Evolutionary conservation across 2,888 invertebrate genomes (phyloP).

Genomic region (Mesodorylaimus sp.): DNA sequence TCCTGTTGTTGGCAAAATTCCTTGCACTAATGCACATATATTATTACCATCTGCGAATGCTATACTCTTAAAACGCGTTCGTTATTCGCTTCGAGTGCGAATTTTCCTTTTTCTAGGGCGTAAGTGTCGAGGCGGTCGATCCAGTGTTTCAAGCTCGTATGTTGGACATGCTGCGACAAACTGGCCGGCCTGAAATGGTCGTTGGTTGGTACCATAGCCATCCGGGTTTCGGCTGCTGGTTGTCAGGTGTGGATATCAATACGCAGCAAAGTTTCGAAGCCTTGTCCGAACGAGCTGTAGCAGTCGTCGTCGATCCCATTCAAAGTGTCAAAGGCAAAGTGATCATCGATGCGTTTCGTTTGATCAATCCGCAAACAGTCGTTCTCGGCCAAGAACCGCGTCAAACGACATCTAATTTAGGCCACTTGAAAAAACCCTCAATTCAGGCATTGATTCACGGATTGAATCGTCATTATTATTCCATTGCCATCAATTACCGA

Average conservation of each 20-base stretch:
- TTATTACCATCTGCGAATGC: too few species aligned
- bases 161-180: slow-evolving; percentile 92
- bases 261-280: slow-evolving; percentile 99
- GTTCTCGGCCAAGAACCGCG: slow-evolving; percentile 93
- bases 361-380: slow-evolving; percentile 98
- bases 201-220: slow-evolving; percentile 97
- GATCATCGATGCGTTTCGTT: slow-evolving; percentile 96
- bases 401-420: slow-evolving; percentile 94
- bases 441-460: slow-evolving; percentile 97
- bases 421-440: slow-evolving; percentile 93
- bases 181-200: slow-evolving; percentile 95
- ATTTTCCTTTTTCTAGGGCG: slow-evolving; percentile 46
- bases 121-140: slow-evolving; percentile 97
- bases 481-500: slow-evolving; percentile 95
- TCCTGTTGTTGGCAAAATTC: neutral
- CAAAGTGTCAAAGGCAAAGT: slow-evolving; percentile 81
- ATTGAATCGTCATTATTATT: slow-evolving; percentile 93
- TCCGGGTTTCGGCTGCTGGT: slow-evolving; percentile 99
- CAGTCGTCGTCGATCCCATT: slow-evolving; percentile 97
- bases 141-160: slow-evolving; percentile 99
- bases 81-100: too few species aligned
- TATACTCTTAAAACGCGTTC: too few species aligned
- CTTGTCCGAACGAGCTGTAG: slow-evolving; percentile 87
- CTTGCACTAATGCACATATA: too few species aligned
- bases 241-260: slow-evolving; percentile 92